A percentile compares a stretch with the other conserved stretches of the same genome.
These are phyloP conservation scores for Drosophila kohkoa DNA, from an alignment of 1,140 invertebrate species.

Conservation along the genomic window DNA sequence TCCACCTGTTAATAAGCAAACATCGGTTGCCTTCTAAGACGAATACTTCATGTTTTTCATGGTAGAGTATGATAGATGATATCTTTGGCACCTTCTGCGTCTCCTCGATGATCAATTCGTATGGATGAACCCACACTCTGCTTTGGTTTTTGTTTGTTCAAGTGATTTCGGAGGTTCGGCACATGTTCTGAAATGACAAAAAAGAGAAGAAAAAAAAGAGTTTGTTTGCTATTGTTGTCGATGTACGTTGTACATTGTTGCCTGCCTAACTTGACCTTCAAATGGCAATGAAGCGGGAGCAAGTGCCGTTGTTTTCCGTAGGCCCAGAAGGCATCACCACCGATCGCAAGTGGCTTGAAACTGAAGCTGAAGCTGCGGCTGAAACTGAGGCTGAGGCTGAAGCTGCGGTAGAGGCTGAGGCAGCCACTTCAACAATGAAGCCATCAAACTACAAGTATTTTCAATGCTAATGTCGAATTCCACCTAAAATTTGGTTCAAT, in stretches of 20 bases:
- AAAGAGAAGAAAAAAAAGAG: not conserved
- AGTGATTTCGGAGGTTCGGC: constrained; percentile 23
- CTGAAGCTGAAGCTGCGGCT: constrained; percentile 45
- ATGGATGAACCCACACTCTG: not conserved
- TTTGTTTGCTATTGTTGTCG: constrained; percentile 4
- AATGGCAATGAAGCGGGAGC: constrained; percentile 67
- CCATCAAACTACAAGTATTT: constrained; percentile 70
- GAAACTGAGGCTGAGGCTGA: constrained; percentile 57
- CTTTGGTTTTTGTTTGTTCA: not conserved
- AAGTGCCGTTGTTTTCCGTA: constrained; percentile 45
- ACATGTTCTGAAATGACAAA: constrained; percentile 44
- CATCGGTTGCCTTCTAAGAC: not conserved
- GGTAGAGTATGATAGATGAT: not conserved
- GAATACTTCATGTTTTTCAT: not conserved
- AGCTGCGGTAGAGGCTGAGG: constrained; percentile 15
- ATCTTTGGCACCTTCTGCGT: not conserved
- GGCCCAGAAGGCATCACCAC: constrained; percentile 41
- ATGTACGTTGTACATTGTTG: constrained; percentile 17
- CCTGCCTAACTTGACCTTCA: constrained; percentile 53
- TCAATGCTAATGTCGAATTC: constrained; percentile 57
- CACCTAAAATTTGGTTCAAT: constrained; percentile 61
- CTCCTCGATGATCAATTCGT: constrained; percentile 24
- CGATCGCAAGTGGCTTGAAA: constrained; percentile 31
- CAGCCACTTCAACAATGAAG: constrained; percentile 75
- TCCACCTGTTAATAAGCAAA: too few species aligned